Conservation (phyloP, 2,797 vertebrate species). For the Sternotherus odoratus region DNA sequence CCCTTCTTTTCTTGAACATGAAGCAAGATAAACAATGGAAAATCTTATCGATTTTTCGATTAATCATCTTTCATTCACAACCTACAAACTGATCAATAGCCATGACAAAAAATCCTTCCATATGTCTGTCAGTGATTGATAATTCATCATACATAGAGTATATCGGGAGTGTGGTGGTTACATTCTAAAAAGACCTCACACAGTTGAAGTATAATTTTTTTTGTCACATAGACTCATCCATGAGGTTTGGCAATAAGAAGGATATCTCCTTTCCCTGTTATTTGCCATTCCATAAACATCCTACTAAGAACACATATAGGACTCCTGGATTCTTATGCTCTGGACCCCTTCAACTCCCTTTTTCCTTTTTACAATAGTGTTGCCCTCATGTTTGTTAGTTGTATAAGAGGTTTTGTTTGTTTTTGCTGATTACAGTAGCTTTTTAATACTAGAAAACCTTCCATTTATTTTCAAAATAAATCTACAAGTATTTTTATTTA, state of each 20-base stretch:
- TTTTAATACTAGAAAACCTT: background rate
- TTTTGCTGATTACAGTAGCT: background rate
- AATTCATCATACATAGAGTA: background rate
- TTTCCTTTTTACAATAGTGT: constrained; percentile 3
- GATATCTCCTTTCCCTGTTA: constrained; percentile 2
- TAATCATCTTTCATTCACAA: background rate
- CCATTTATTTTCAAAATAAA: background rate
- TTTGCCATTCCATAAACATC: background rate
- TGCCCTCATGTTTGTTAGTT: background rate
- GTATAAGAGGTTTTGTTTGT: background rate
- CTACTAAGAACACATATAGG: constrained; percentile 24
- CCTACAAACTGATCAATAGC: background rate
- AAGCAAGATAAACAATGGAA: constrained; percentile 53
- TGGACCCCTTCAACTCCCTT: background rate
- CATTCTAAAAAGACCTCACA: background rate
- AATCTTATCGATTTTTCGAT: constrained; percentile 11
- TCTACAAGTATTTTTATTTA: background rate
- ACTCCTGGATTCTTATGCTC: background rate
- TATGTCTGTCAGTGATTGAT: background rate
- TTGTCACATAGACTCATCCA: background rate
- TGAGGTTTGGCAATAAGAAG: rapidly evolving
- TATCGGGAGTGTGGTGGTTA: background rate
- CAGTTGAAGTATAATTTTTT: background rate
- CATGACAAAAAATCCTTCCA: background rate
- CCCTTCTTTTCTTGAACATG: constrained; percentile 32